Evolutionary conservation across 2,888 invertebrate species (phyloP), one percentile per base, ranked within the genome.

Genomic region (Agapostemon virescens): DNA sequence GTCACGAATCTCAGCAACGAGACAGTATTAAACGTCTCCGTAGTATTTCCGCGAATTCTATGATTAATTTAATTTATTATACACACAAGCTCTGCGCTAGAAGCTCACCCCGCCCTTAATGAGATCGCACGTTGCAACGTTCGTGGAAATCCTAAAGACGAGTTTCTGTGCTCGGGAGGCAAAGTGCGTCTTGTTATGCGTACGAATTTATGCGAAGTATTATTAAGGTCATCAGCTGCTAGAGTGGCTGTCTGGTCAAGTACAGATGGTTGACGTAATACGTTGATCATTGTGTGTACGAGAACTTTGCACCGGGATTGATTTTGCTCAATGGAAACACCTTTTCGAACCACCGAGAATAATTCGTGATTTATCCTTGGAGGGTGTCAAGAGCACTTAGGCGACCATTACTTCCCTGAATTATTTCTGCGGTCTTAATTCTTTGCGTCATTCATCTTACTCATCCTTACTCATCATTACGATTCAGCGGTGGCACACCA

Each of bases 141-240:
- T 81, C 77, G 20, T 30, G 64, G 52, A 52, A 69, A 68, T 64
- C 64, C 64, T 30, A n/a, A n/a, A 69, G 26, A 66, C 45, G 71
- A 55, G 26, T 74, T 69, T 55, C 72, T 23, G 15, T 13, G 20
- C n/a, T 45, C 74, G 71, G 72, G 33, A 52, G 45, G 49, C 69
- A 66, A 77, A 85, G 64, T 76, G 40, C n/a, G 30, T 69, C 68
- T 58, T 72, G 76, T 83, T 74, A 69, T 55, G 45, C 38, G 66
- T 26, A 75, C 55, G 74, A 66, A 71, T 75, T 69, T 81, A 73
- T 81, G 63, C 73, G 61, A 64, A 23, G 70, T 49, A 55, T 73
- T 86, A 86, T 84, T 86, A 81, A 85, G 83, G 85, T 70, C 88
- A 84, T 84, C 81, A 79, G 82, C 79, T 79, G 79, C 81, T 78